Conservation (phyloP, 2,113 vertebrate genomes). For the Halcyon senegalensis region DNA sequence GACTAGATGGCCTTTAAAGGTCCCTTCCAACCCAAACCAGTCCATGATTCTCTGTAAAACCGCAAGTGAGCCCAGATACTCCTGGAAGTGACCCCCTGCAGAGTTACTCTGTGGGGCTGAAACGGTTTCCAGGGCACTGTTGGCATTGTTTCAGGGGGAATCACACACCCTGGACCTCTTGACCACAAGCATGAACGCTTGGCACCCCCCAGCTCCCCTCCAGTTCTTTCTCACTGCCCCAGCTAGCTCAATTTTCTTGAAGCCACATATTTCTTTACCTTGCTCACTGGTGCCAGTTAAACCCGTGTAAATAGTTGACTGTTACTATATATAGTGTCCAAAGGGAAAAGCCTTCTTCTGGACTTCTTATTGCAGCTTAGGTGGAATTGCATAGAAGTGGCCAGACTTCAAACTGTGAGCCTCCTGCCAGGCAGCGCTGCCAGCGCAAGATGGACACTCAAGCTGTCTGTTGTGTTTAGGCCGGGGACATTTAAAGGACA, state of each 20-base stretch:
- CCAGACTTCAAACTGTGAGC: slow-evolving; percentile 25
- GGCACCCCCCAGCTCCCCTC: background rate
- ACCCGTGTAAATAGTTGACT: background rate
- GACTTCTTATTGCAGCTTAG: background rate
- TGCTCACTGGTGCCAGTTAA: background rate
- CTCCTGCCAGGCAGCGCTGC: slow-evolving; percentile 40
- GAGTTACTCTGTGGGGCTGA: background rate
- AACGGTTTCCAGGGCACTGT: accelerated
- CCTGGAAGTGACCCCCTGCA: background rate
- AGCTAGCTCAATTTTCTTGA: background rate
- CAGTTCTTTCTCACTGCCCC: background rate
- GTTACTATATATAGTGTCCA: background rate
- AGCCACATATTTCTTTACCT: background rate
- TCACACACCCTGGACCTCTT: accelerated
- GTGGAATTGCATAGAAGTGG: background rate
- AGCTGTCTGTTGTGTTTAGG: slow-evolving; percentile 48
- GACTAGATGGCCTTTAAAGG: background rate
- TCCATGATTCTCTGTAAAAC: background rate
- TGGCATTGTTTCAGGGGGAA: accelerated
- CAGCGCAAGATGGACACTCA: background rate
- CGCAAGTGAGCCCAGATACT: background rate
- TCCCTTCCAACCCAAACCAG: background rate
- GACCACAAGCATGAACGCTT: accelerated
- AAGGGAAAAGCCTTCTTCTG: background rate
- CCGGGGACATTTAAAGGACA: slow-evolving; percentile 40